Percentiles rank a stretch among this genome's conserved stretches.
Conservation (phyloP, 2,113 vertebrate species). For the Pelvicachromis taeniatus region DNA sequence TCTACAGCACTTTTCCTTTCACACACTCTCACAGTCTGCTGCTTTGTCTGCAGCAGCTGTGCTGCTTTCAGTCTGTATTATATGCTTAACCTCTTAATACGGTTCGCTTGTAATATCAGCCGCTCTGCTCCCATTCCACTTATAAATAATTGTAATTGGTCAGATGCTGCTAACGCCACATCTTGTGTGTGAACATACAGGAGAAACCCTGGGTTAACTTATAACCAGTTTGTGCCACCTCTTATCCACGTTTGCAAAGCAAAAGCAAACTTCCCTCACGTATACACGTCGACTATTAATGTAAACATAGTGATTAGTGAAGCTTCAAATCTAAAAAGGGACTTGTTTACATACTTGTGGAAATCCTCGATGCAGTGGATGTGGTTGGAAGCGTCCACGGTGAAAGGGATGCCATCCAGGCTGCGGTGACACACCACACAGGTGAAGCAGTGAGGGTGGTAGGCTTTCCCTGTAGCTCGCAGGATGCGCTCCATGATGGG, state of each 20-base stretch:
- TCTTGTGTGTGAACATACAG: too few species aligned
- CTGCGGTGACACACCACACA: slow-evolving; percentile 94
- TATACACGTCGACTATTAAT: background rate
- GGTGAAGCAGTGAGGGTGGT: slow-evolving; percentile 97
- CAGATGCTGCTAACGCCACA: background rate
- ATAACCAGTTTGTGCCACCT: background rate
- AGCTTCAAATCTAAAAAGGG: background rate
- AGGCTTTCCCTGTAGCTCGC: slow-evolving; percentile 94
- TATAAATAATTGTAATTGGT: background rate
- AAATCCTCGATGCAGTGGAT: slow-evolving; percentile 99
- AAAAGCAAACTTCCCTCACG: background rate
- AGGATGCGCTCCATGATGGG: slow-evolving; percentile 98
- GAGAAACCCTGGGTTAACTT: background rate
- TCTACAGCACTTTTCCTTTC: background rate
- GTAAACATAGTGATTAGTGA: background rate
- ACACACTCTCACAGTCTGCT: background rate
- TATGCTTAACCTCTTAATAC: background rate
- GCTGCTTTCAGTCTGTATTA: background rate
- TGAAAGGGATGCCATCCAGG: slow-evolving; percentile 97
- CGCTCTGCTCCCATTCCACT: background rate
- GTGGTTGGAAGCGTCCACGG: slow-evolving; percentile 91
- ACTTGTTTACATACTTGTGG: slow-evolving; percentile 81
- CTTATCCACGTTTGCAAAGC: background rate
- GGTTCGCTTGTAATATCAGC: background rate
- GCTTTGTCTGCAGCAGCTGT: background rate